These are phyloP conservation scores for Mesorhabditis sp. DNA, from an alignment of 2,888 invertebrate genomes.

Conservation along the genomic window DNA sequence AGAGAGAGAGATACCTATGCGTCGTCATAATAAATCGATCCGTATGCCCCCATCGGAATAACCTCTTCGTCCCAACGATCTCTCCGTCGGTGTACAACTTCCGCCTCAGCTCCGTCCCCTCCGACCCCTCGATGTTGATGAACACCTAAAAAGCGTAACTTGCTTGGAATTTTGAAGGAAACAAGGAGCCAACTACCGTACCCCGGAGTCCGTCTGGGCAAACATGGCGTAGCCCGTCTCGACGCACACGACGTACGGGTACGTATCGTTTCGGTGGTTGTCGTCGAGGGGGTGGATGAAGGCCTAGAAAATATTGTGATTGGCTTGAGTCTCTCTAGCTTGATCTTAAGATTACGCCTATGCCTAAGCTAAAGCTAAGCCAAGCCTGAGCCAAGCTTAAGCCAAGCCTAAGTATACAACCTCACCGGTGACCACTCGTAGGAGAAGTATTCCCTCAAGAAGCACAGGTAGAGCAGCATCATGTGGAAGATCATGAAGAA, in stretches of 20 bases:
- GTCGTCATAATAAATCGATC: constrained; percentile 40
- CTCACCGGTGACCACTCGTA: too few species aligned
- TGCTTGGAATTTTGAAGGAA: neutral
- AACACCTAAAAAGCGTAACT: constrained; percentile 17
- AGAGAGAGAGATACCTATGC: constrained; percentile 18
- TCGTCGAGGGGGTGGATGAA: constrained; percentile 17
- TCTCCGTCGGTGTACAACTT: constrained; percentile 18
- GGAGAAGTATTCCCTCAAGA: too few species aligned
- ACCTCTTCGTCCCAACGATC: constrained; percentile 15
- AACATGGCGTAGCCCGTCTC: constrained; percentile 42
- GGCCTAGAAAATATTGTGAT: neutral
- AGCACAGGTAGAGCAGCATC: neutral
- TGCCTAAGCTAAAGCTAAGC: too few species aligned
- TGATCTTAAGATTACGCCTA: neutral
- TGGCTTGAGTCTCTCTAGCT: neutral
- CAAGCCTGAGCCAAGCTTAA: too few species aligned
- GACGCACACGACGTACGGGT: constrained; percentile 26
- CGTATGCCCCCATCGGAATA: constrained; percentile 35
- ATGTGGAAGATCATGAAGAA: neutral
- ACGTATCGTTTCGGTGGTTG: constrained; percentile 35
- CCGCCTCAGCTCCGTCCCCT: constrained; percentile 28
- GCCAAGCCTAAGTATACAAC: too few species aligned
- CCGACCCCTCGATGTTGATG: constrained; percentile 35
- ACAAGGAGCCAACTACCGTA: neutral
- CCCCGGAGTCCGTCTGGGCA: constrained; percentile 33